These are phyloP conservation scores for Psilopsiagon aurifrons DNA, from an alignment of 2,113 vertebrate genomes.

Conservation along the genomic window DNA sequence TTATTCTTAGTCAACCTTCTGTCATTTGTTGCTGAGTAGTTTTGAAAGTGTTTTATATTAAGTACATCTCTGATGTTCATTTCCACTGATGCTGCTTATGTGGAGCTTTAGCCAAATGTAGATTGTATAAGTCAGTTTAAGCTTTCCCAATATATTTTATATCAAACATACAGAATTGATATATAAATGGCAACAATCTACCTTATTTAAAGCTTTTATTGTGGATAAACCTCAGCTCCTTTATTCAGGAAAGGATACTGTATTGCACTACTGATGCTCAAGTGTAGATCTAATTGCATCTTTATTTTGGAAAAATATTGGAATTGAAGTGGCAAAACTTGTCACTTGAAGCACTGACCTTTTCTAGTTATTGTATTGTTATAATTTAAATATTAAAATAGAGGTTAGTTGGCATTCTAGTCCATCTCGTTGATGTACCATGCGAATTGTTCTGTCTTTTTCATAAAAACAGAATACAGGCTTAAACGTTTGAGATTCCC, in stretches of 20 bases:
- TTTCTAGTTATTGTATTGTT: conserved; percentile 79
- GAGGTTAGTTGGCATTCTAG: conserved; percentile 68
- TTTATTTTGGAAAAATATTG: conserved; percentile 74
- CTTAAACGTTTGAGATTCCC: neutral
- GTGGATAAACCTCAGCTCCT: conserved; percentile 78
- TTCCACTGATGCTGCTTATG: conserved; percentile 77
- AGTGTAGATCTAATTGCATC: conserved; percentile 73
- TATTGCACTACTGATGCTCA: conserved; percentile 78
- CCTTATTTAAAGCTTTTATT: conserved; percentile 78
- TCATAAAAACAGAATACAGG: conserved; percentile 31
- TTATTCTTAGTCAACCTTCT: conserved; percentile 72
- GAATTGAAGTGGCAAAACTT: conserved; percentile 64
- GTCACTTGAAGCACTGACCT: conserved; percentile 76
- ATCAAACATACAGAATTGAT: conserved; percentile 71
- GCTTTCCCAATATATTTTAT: conserved; percentile 76
- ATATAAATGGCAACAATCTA: conserved; percentile 74
- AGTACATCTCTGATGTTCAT: conserved; percentile 71
- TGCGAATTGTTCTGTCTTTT: conserved; percentile 48
- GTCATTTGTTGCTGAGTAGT: conserved; percentile 78
- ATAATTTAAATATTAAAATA: conserved; percentile 79
- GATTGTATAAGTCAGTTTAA: conserved; percentile 74
- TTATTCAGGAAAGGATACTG: conserved; percentile 74
- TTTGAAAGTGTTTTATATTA: conserved; percentile 76
- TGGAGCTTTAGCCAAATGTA: conserved; percentile 78
- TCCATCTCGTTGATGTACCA: conserved; percentile 70